Conservation (phyloP, 2,113 vertebrate species). For the Megaceryle maxima region DNA sequence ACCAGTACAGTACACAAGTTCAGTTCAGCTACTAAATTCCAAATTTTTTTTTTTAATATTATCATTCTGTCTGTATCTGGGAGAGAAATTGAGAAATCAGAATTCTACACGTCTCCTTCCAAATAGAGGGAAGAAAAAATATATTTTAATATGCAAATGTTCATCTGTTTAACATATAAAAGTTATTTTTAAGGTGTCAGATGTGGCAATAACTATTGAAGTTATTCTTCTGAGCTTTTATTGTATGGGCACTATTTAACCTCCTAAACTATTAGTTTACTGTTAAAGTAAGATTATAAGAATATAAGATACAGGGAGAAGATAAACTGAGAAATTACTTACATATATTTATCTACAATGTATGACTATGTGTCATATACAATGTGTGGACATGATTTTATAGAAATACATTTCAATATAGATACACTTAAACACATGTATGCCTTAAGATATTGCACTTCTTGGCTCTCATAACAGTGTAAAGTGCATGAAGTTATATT, state of each 20-base stretch:
- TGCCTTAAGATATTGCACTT: neutral
- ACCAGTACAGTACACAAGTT: neutral
- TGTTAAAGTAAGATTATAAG: constrained; percentile 16
- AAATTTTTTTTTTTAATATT: neutral
- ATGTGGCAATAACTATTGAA: constrained; percentile 28
- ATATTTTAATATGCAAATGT: constrained; percentile 61
- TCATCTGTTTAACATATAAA: constrained; percentile 53
- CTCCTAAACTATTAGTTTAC: constrained; percentile 43
- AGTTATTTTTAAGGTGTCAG: constrained; percentile 42
- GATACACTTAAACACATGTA: neutral
- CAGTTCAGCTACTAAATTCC: neutral
- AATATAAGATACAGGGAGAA: constrained; percentile 19
- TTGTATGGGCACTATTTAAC: constrained; percentile 57
- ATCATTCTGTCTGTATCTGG: neutral
- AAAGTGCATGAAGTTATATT: neutral
- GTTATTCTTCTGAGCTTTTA: constrained; percentile 44
- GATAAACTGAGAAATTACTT: constrained; percentile 22
- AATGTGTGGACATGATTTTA: neutral
- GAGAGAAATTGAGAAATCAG: constrained; percentile 57
- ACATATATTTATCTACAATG: neutral
- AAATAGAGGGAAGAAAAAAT: constrained; percentile 49
- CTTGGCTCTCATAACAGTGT: neutral
- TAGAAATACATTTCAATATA: neutral
- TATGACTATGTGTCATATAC: no score
- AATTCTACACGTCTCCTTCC: constrained; percentile 22